Conservation (phyloP, 2,888 invertebrate species). For the Linyphia triangularis region DNA sequence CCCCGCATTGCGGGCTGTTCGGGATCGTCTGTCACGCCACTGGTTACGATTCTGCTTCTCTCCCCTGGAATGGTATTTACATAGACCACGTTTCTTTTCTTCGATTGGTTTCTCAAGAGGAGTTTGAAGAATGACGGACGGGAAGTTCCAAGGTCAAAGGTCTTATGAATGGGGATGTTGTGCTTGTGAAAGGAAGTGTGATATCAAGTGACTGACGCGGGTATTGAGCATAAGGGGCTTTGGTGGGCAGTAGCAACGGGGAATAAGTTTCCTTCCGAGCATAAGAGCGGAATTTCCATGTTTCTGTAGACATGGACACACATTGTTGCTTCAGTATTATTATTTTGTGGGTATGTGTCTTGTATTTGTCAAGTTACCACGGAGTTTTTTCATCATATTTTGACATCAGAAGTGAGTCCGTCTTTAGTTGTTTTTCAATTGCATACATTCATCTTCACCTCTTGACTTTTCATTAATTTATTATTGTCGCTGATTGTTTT, state of each 20-base stretch:
- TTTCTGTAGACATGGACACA: slow-evolving; percentile 1
- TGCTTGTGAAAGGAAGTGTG: slow-evolving; percentile 63
- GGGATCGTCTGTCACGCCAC: no score
- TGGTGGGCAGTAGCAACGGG: not conserved
- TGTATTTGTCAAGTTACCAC: not conserved
- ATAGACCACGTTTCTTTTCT: slow-evolving; percentile 6
- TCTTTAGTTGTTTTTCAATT: not conserved
- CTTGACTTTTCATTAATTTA: no score
- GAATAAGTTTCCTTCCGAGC: not conserved
- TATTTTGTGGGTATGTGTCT: not conserved
- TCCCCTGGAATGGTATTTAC: not conserved
- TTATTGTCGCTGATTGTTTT: no score
- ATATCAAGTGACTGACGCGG: slow-evolving; percentile 63
- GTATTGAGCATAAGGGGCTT: slow-evolving; percentile 9
- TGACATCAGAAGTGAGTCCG: slow-evolving; percentile 15
- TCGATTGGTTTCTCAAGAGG: slow-evolving; percentile 37
- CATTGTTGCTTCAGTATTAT: not conserved
- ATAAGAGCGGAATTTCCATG: not conserved
- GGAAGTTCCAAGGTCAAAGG: slow-evolving; percentile 74
- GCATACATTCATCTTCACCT: no score
- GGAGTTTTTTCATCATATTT: slow-evolving; percentile 18
- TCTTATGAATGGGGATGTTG: slow-evolving; percentile 69
- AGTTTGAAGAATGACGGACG: slow-evolving; percentile 41
- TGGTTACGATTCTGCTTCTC: no score
- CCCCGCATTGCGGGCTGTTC: no score